These are phyloP conservation scores for Prorops nasuta DNA, from an alignment of 1,140 invertebrate genomes.

Conservation along the genomic window DNA sequence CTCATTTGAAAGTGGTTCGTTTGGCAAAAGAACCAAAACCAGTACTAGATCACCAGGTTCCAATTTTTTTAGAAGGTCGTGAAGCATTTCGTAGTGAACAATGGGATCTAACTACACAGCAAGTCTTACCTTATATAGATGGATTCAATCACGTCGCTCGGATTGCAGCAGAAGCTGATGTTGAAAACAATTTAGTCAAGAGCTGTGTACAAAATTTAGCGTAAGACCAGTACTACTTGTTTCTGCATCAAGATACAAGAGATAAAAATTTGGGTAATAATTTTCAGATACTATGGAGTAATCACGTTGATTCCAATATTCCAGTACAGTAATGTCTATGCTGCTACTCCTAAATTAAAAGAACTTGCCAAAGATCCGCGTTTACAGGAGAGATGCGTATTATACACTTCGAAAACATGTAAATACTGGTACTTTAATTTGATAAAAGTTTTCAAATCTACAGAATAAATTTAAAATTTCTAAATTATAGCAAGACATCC, in stretches of 20 bases:
- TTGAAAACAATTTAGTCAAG: slow-evolving; percentile 92
- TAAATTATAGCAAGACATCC: slow-evolving; percentile 48
- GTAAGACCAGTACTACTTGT: too few relatives aligned
- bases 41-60: slow-evolving; percentile 88
- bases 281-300: slow-evolving; percentile 69
- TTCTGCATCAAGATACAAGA: too few relatives aligned
- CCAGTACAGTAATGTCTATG: slow-evolving; percentile 92
- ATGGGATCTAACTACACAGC: slow-evolving; percentile 93
- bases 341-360: slow-evolving; percentile 79
- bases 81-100: slow-evolving; percentile 64
- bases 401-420: slow-evolving; percentile 69
- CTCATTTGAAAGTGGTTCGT: slow-evolving; percentile 77
- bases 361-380: slow-evolving; percentile 67
- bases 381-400: slow-evolving; percentile 74
- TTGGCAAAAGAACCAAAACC: slow-evolving; percentile 76
- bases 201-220: slow-evolving; percentile 91
- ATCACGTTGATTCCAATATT: slow-evolving; percentile 85
- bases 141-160: slow-evolving; percentile 88
- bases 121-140: slow-evolving; percentile 86
- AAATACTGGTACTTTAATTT: slow-evolving; percentile 17
- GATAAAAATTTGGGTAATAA: too few relatives aligned
- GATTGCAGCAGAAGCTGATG: slow-evolving; percentile 80
- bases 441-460: slow-evolving; percentile 2
- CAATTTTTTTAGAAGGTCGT: slow-evolving; percentile 70
- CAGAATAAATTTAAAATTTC: neutral